Evolutionary conservation across 2,888 invertebrate genomes (phyloP), one percentile per base, ranked within the genome.

Genomic region (Tiphia femorata): DNA sequence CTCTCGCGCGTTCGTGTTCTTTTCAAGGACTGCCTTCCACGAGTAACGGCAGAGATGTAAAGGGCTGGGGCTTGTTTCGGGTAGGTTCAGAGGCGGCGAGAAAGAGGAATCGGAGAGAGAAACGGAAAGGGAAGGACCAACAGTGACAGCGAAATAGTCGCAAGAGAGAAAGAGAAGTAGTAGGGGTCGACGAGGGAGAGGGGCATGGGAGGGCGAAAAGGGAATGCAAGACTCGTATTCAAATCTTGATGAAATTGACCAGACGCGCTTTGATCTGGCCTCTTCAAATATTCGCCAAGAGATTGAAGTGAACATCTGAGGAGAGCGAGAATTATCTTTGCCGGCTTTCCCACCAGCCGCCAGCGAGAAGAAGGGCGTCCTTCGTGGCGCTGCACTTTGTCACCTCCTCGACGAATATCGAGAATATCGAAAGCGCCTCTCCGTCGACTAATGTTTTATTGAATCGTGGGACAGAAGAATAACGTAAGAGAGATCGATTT

Each of bases 161-260:
- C n/a, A n/a, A 27, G 43, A 27, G 33, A 44, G 38, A 37, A 25
- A 35, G 37, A 49, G 49, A 20, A 27, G 12, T 29, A 41, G 23
- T 23, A 27, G 46, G 38, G 47, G 19, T 7, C 17, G 8, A 1
- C n/a, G 35, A 16, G 46, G 5, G 37, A 25, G 37, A 40, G 42
- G 29, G 42, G 19, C n/a, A n/a, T n/a, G 38, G 42, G 25, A 57
- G 47, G 43, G 27, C 23, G 30, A 33, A 20, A 41, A 20, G 44
- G 47, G 35, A 55, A 53, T n/a, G 53, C 46, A 48, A 52, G 54
- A 59, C 67, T 66, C 75, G 81, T 80, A 83, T 83, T 83, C 83
- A 82, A 82, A 82, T 82, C 81, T 78, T 82, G 83, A 82, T 83
- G 82, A 83, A 82, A 83, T 83, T 83, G 83, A 83, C 82, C 82